Conservation (phyloP, 2,113 vertebrate genomes). For the Pavo muticus region DNA sequence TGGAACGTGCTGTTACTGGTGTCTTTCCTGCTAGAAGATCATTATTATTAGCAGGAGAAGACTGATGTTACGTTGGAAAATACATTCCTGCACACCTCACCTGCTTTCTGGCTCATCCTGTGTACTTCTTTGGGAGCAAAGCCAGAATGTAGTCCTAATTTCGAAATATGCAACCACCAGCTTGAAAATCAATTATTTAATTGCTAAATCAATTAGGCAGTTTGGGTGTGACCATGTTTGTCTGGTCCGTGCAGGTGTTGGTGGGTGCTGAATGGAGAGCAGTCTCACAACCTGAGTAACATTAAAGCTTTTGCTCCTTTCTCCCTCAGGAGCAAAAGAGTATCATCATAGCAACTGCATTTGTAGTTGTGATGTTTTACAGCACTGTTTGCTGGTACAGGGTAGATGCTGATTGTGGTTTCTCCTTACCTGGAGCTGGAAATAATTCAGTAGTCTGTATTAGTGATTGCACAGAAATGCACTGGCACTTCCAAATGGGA, state of each 20-base stretch:
- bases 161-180: not conserved
- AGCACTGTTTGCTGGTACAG: not conserved
- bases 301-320: not conserved
- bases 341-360: not conserved
- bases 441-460: not conserved
- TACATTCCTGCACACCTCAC: not conserved
- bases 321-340: not conserved
- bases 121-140: not conserved
- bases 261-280: not conserved
- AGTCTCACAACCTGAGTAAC: not conserved
- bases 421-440: conserved; percentile 19
- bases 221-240: no score
- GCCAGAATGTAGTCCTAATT: not conserved
- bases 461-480: not conserved
- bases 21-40: not conserved
- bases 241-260: not conserved
- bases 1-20: not conserved
- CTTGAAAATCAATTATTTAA: not conserved
- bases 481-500: conserved; percentile 12
- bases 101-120: not conserved
- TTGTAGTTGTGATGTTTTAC: not conserved
- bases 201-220: not conserved
- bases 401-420: not conserved
- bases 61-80: not conserved
- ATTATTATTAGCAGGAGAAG: rapidly evolving